Conservation (phyloP, 2,797 vertebrate species). For the Botia almorhae region DNA sequence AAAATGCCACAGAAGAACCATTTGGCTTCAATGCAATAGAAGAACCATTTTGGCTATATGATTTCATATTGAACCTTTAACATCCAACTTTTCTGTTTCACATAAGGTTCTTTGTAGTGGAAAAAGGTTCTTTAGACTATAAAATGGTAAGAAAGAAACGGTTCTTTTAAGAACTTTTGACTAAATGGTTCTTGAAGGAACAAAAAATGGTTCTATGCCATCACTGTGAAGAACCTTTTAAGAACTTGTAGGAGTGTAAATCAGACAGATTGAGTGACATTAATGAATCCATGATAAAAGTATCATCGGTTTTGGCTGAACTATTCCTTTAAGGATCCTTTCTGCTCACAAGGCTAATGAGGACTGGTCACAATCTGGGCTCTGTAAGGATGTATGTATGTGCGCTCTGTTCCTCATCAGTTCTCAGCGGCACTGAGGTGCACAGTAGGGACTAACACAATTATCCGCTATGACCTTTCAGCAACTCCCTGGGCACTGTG, state of each 20-base stretch:
- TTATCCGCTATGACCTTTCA: conserved; percentile 53
- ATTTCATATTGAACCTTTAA: no score
- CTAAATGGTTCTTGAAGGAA: no score
- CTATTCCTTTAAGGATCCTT: conserved; percentile 13
- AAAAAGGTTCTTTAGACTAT: no score
- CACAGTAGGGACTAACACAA: conserved; percentile 50
- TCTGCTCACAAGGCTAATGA: conserved; percentile 13
- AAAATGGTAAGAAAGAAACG: no score
- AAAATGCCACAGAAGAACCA: no score
- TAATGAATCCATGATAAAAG: neutral
- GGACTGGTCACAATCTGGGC: neutral
- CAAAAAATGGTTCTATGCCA: no score
- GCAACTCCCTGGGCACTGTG: conserved; percentile 36
- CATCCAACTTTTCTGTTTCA: no score
- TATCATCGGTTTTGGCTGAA: neutral
- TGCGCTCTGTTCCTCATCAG: conserved; percentile 17
- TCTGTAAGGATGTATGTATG: neutral
- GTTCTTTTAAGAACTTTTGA: no score
- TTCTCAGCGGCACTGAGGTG: conserved; percentile 42
- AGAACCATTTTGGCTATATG: no score
- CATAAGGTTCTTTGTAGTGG: no score
- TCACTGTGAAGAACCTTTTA: no score
- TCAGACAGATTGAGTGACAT: neutral
- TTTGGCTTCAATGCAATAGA: neutral
- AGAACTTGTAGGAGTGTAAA: neutral